These are phyloP conservation scores for Melanaphis sacchari DNA, from an alignment of 1,140 invertebrate species.

Conservation along the genomic window DNA sequence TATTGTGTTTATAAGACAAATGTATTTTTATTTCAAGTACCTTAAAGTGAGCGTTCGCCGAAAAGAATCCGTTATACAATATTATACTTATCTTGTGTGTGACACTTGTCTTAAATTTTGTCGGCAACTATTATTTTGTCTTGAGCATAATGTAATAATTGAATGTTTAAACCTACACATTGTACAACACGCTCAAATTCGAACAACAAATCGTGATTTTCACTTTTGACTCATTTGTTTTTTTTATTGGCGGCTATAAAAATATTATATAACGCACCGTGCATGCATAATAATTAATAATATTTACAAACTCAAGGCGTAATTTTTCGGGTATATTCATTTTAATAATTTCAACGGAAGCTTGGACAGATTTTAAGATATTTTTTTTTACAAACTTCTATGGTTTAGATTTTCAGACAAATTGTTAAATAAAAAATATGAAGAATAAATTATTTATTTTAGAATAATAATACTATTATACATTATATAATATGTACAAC, in stretches of 20 bases:
- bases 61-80: neutral
- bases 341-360: neutral
- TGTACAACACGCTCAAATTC: neutral
- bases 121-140: neutral
- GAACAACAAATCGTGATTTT: constrained; percentile 4
- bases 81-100: neutral
- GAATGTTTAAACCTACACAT: neutral
- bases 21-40: neutral
- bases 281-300: neutral
- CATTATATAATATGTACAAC: too few species aligned
- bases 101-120: neutral
- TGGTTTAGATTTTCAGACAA: neutral
- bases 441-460: neutral
- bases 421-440: neutral
- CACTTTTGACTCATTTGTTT: neutral
- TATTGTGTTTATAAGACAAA: neutral
- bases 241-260: neutral
- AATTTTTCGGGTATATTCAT: neutral
- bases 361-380: neutral
- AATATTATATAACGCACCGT: neutral
- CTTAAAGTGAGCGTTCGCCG: neutral
- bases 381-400: neutral
- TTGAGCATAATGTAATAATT: neutral
- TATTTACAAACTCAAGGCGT: neutral
- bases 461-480: too few species aligned